Conservation (phyloP, 2,797 vertebrate species). For the Alauda arvensis region DNA sequence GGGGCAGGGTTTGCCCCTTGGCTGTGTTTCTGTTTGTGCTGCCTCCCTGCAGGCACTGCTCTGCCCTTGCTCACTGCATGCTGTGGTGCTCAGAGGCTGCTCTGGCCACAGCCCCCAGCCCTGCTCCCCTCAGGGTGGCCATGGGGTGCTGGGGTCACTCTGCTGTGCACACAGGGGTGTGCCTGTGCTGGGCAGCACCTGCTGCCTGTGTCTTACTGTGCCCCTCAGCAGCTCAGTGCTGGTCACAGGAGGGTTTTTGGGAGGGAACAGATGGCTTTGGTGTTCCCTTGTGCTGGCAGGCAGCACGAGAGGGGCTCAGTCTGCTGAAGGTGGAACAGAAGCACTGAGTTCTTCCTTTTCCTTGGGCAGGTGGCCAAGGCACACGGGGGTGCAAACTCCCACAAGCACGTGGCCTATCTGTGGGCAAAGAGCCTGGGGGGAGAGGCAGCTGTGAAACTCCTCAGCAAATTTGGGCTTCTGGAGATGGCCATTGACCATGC, state of each 20-base stretch:
- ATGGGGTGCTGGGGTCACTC: background rate
- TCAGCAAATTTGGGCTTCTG: constrained; percentile 89
- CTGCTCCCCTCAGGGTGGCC: background rate
- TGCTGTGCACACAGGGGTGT: background rate
- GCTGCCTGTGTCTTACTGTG: background rate
- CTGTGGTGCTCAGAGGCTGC: background rate
- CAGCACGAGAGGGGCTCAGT: background rate
- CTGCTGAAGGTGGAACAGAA: background rate
- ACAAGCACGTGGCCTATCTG: constrained; percentile 90
- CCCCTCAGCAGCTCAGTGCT: background rate
- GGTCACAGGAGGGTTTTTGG: background rate
- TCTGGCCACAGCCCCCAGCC: background rate
- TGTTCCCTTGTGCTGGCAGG: background rate
- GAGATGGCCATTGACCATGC: constrained; percentile 87
- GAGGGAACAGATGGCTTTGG: background rate
- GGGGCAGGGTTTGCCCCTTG: background rate
- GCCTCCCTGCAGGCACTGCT: background rate
- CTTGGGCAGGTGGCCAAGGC: constrained; percentile 86
- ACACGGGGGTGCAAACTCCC: constrained; percentile 80
- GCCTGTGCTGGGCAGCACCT: background rate
- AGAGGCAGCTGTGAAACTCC: constrained; percentile 91
- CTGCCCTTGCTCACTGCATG: background rate
- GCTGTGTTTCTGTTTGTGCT: background rate
- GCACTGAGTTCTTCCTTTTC: background rate
- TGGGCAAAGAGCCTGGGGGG: constrained; percentile 93